phyloP scores from a whole-genome alignment of 2,113 vertebrate genomes.

The western clawed frog (Xenopus tropicalis) region UCB_Xtro_10.0 CM004443.2:120609001-120609500 shows the following conservation, averaged over 20 bases:
- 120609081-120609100: constrained; percentile 88
- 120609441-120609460: constrained; percentile 64
- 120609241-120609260: constrained; percentile 74
- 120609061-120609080: constrained; percentile 79
- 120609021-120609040: constrained; percentile 73
- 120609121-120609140: constrained; percentile 78
- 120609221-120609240: constrained; percentile 65
- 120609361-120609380: constrained; percentile 82
- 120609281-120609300: constrained; percentile 81
- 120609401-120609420: constrained; percentile 67
- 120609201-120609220: constrained; percentile 71
- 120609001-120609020: constrained; percentile 78
- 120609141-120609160: constrained; percentile 87
- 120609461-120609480: constrained; percentile 56
- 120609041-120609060: constrained; percentile 80
- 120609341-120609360: constrained; percentile 88
- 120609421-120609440: constrained; percentile 66
- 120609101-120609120: constrained; percentile 83
- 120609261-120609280: constrained; percentile 78
- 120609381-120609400: constrained; percentile 75
- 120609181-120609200: constrained; percentile 76
- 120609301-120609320: constrained; percentile 82
- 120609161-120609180: constrained; percentile 79
- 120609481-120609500: constrained; percentile 49
- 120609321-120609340: constrained; percentile 85